Base-by-base conservation (phyloP, 2,888 invertebrate species). In the Melolontha melolontha region DNA sequence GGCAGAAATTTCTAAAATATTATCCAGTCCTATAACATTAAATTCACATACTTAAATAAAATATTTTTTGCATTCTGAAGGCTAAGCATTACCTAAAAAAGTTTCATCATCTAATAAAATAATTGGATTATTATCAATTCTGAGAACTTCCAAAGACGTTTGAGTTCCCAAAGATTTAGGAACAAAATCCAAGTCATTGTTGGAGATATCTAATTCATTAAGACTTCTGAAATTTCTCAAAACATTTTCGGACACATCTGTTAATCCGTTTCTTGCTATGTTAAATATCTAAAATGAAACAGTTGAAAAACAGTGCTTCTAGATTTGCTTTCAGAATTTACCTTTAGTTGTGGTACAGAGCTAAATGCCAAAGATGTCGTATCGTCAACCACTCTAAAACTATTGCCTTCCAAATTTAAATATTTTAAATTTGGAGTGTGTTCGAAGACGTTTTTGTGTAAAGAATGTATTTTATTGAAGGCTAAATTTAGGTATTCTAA, bases 71-170 rank as follows among this genome's bases (percentile, higher is more conserved):
- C 7, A 49, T 39, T 27, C 8, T 16, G 7, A 4, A 16, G 52
- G 11, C 16, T n/a, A 16, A 34, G 14, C 75, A 78, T 82, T 81
- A 88, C 89, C 88, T 68, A 87, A 77, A 72, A 91, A 90, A 70
- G 88, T 88, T 72, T 86, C 84, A 71, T 88, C 87, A 49, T 84
- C 85, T 1, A 91, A 81, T 72, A 86, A 86, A 14, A 85, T 79
- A 50, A 91, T 85, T 0, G 86, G 85, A 80, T 91, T 91, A 68
- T 86, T 84, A 71, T 89, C 89, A 74, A 91, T 83, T 41, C 87
- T 87, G 14, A 91, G 83, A 65, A 84, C 85, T 75, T 87, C 83
- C 68, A 91, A 80, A 54, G 79, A 80, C n/a, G 87, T 86, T 29
- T 90, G 79, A 63, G 85, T 76, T 54, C 82, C 84, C 50, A 91